A percentile compares a stretch with the other conserved stretches of the same genome.
Evolutionary conservation across 2,113 vertebrate species (phyloP).

Genomic region (Notiomystis cincta): DNA sequence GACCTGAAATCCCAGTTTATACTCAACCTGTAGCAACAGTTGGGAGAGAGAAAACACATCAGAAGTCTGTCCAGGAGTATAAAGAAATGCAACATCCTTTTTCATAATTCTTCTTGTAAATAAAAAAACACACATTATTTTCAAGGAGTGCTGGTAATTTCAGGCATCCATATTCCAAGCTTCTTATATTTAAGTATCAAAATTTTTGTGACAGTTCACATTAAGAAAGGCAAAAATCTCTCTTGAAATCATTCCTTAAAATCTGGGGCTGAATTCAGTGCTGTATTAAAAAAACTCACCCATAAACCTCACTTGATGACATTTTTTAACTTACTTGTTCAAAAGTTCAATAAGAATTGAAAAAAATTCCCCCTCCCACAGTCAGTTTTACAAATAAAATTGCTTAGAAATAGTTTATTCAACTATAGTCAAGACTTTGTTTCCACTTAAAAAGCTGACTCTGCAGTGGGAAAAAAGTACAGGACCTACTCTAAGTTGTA

Average conservation of each 20-base stretch:
- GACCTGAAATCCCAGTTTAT: conserved; percentile 89
- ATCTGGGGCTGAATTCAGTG: background rate
- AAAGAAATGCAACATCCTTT: background rate
- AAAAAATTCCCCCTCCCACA: background rate
- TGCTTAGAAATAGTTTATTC: background rate
- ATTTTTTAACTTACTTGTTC: background rate
- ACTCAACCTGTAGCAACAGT: conserved; percentile 82
- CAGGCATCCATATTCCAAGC: background rate
- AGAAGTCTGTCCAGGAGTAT: background rate
- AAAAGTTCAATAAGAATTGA: background rate
- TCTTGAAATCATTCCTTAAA: background rate
- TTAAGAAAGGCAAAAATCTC: background rate
- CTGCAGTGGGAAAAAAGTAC: background rate
- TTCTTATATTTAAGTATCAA: background rate
- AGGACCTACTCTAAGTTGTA: background rate
- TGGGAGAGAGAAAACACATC: background rate
- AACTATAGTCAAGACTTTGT: background rate
- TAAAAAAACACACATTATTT: background rate
- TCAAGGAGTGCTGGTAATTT: background rate
- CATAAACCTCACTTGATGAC: background rate
- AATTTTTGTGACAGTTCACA: background rate
- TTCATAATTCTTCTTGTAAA: background rate
- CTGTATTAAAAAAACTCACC: background rate
- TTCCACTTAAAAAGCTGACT: background rate
- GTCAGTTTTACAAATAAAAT: background rate